Conservation (phyloP, 2,888 invertebrate genomes). For the Ophioninae sp. region DNA sequence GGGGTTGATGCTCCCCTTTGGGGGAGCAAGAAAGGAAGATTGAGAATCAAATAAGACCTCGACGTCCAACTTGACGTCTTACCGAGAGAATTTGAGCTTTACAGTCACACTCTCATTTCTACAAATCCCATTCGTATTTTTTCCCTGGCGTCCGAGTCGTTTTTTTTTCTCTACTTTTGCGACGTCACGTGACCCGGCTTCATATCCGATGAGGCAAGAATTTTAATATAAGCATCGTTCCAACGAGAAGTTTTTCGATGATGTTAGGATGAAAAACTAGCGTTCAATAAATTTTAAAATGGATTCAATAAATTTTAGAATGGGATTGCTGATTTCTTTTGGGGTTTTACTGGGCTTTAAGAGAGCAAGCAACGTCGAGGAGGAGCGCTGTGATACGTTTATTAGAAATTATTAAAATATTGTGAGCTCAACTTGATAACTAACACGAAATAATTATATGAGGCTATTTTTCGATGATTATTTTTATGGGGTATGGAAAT, state of each 20-base stretch:
- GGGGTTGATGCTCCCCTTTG: constrained; percentile 27
- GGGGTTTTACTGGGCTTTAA: not conserved
- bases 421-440: not conserved
- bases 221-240: constrained; percentile 24
- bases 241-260: constrained; percentile 13
- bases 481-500: not conserved
- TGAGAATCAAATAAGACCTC: constrained; percentile 46
- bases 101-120: constrained; percentile 13
- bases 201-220: not conserved
- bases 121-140: constrained; percentile 45
- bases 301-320: constrained; percentile 1
- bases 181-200: not conserved
- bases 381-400: not conserved
- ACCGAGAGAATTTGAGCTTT: constrained; percentile 11
- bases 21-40: constrained; percentile 51
- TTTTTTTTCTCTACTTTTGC: constrained; percentile 11
- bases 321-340: not conserved
- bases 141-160: constrained; percentile 34
- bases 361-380: not conserved
- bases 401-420: not conserved
- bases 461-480: not conserved
- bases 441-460: not conserved
- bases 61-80: constrained; percentile 33
- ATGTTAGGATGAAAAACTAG: constrained; percentile 4
- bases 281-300: constrained; percentile 3